These are phyloP conservation scores for Astyanax mexicanus DNA, from an alignment of 2,797 vertebrate genomes.

Conservation along the genomic window DNA sequence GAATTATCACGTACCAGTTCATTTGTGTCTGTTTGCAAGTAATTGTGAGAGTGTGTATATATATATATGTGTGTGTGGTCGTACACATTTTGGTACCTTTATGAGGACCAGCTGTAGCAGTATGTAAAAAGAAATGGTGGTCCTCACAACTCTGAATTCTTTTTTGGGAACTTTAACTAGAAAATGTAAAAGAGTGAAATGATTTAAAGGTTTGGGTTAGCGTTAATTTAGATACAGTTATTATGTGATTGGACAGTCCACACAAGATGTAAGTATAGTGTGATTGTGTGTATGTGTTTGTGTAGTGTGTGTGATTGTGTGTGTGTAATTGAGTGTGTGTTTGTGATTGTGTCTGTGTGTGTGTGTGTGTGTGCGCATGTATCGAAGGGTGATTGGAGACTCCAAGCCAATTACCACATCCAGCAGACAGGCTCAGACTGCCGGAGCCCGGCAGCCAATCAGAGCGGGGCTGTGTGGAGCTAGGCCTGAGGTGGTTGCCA, in stretches of 20 bases:
- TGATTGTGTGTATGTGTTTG: no score
- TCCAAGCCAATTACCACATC: slow-evolving; percentile 86
- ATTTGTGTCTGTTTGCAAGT: slow-evolving; percentile 42
- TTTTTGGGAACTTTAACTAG: no score
- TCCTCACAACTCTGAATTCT: no score
- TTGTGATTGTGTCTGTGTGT: slow-evolving; percentile 49
- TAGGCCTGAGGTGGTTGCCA: slow-evolving; percentile 82
- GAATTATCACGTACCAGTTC: slow-evolving; percentile 51
- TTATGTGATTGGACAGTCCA: no score
- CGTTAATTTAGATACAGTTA: no score
- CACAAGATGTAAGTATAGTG: no score
- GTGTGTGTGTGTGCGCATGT: slow-evolving; percentile 22
- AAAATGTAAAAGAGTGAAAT: no score
- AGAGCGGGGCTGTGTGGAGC: slow-evolving; percentile 75
- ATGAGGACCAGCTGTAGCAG: no score
- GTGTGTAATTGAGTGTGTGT: slow-evolving; percentile 37
- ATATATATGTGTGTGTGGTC: slow-evolving; percentile 30
- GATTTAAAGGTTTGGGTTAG: no score
- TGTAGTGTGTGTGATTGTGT: slow-evolving; percentile 52
- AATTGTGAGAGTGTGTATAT: slow-evolving; percentile 50
- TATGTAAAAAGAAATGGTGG: no score
- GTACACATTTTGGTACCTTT: no score
- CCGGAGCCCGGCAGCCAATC: slow-evolving; percentile 80
- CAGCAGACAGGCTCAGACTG: slow-evolving; percentile 84
- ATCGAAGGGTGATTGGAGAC: slow-evolving; percentile 65